Base-by-base conservation (phyloP, 2,888 invertebrate species). In the Dryobotodes eremita region DNA sequence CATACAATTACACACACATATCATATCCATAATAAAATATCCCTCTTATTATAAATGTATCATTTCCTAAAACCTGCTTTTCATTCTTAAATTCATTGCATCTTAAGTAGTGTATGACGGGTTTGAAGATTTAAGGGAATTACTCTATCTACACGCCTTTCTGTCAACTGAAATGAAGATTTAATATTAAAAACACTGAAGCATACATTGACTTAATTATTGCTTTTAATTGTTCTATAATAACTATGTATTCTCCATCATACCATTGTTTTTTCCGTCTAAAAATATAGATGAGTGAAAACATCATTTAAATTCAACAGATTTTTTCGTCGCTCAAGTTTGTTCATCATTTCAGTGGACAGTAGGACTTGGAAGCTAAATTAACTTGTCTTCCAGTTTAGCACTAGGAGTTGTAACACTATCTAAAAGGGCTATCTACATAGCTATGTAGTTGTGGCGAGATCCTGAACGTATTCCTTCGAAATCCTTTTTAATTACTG, bases 341-440 rank as follows among this genome's bases (percentile, higher is more conserved):
- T n/a, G 7, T 69, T 26, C 17, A 15, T 59, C 36, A 75, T 64
- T 71, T 82, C 73, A 88, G 86, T 83, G 79, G 81, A 80, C 80
- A 75, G 57, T 3, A 74, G 65, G 68, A 70, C 71, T 89, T 85
- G 79, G 88, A 89, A 90, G 83, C 85, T 77, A 85, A 91, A 89
- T 86, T 71, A 90, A 89, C 85, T 91, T 76, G 61, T 84, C 42
- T 76, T 89, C 84, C 82, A 81, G 85, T 88, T 89, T 90, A 86
- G 77, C 82, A 85, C 90, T 91, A 92, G 86, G 86, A 92, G 90
- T 90, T 89, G 89, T 91, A 90, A 89, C 83, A 88, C 88, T 92
- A 92, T 70, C 79, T 87, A 87, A 71, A 82, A 82, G 86, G 89
- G 89, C 88, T 91, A 92, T 91, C 92, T 93, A 92, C 89, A 90